A percentile compares a stretch with the other conserved stretches of the same genome.
Conservation (phyloP, 2,113 vertebrate genomes). For the Acinonyx jubatus region DNA sequence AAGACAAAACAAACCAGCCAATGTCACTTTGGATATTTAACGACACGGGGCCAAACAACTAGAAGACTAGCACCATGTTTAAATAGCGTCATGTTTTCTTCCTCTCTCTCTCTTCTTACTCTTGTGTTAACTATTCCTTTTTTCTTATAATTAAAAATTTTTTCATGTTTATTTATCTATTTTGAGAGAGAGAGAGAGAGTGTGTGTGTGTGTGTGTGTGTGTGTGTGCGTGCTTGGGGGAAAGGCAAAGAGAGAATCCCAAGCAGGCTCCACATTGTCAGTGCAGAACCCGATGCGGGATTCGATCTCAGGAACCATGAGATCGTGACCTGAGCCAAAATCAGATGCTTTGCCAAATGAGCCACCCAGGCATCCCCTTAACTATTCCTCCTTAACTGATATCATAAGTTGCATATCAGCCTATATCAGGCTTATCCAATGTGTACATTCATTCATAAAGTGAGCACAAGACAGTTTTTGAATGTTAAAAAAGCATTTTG, state of each 20-base stretch:
- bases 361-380: not conserved
- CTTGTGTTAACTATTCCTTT: not conserved
- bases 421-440: not conserved
- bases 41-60: not conserved
- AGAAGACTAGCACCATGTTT: not conserved
- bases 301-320: too few relatives aligned
- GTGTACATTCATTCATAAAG: not conserved
- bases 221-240: too few relatives aligned
- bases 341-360: too few relatives aligned
- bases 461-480: not conserved
- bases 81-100: not conserved
- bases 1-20: not conserved
- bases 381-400: not conserved
- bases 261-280: too few relatives aligned
- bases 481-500: constrained; percentile 17
- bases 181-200: too few relatives aligned
- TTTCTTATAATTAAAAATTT: too few relatives aligned
- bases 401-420: not conserved
- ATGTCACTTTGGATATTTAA: not conserved
- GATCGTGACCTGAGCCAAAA: too few relatives aligned
- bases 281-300: too few relatives aligned
- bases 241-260: too few relatives aligned
- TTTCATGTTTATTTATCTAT: too few relatives aligned
- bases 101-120: not conserved
- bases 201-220: too few relatives aligned